Evolutionary conservation across 2,888 invertebrate species (phyloP), one percentile per base, ranked within the genome.

Genomic region (Mesochorus sp.): DNA sequence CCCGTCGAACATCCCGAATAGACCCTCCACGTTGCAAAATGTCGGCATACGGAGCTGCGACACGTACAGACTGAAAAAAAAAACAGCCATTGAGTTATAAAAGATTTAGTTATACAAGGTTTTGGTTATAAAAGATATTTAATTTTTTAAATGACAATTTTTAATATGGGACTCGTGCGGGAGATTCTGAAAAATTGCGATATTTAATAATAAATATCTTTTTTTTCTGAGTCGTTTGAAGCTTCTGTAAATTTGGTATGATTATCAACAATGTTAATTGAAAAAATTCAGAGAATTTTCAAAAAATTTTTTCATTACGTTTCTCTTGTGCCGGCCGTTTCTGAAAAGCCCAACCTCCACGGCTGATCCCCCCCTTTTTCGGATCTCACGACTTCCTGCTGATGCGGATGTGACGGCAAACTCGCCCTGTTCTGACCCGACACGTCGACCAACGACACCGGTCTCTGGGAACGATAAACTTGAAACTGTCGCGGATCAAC

Each of bases 261-360:
- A n/a, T n/a, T n/a, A n/a, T n/a, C n/a, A n/a, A n/a, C n/a, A n/a
- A n/a, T n/a, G n/a, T n/a, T n/a, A n/a, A n/a, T n/a, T n/a, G n/a
- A n/a, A n/a, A n/a, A n/a, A n/a, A n/a, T n/a, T n/a, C n/a, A n/a
- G n/a, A n/a, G n/a, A n/a, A n/a, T n/a, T n/a, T 53, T 28, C 14
- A 19, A 37, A 37, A 39, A 39, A 5, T 10, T 19, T 61, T 61
- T 28, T 64, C 3, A 12, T 80, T 83, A 92, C 92, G 89, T 94
- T 81, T 95, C 93, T 66, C 93, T 93, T 81, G 93, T 94, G 31
- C 96, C 96, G 0, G 96, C 94, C 8, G 96, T 95, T 92, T 97
- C 97, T 0, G 97, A 96, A 90, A 97, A 97, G 0, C 97, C 97
- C 28, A 96, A 93, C 51, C 93, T 93, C 97, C 97, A 97, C 2